A percentile compares a stretch with the other conserved stretches of the same genome.
Evolutionary conservation across 2,113 vertebrate species (phyloP).

Genomic region (Zosterops lateralis): DNA sequence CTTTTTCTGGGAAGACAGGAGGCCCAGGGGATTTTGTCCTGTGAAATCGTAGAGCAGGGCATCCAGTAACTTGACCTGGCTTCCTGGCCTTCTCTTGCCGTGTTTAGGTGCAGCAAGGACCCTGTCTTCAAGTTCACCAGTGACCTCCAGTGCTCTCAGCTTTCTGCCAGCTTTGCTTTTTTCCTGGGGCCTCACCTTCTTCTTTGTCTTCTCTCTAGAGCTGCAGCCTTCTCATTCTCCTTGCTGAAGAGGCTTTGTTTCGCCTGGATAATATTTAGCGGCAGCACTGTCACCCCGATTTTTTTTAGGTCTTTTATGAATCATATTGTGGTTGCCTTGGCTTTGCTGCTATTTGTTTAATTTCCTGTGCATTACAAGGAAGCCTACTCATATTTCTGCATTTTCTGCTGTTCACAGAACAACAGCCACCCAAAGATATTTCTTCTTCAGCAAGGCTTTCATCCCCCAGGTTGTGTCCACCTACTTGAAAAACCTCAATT

Average conservation of each 20-base stretch:
- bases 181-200: not conserved
- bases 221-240: not conserved
- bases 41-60: not conserved
- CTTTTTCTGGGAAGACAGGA: slow-evolving; percentile 16
- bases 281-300: not conserved
- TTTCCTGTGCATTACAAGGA: slow-evolving; percentile 44
- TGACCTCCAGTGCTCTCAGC: not conserved
- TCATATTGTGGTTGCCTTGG: slow-evolving; percentile 48
- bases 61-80: not conserved
- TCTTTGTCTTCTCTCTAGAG: not conserved
- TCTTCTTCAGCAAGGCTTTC: not conserved
- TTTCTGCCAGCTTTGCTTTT: not conserved
- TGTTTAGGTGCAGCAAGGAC: not conserved
- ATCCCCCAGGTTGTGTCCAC: not conserved
- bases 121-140: not conserved
- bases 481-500: not conserved
- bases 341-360: slow-evolving; percentile 21
- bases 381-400: not conserved
- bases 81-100: not conserved
- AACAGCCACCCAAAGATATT: not conserved
- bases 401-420: not conserved
- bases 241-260: not conserved
- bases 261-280: slow-evolving; percentile 30
- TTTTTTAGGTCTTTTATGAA: not conserved
- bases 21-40: not conserved